Evolutionary conservation across 1,140 invertebrate genomes (phyloP), one percentile per base, ranked within the genome.

Genomic region (Caenorhabditis latens): DNA sequence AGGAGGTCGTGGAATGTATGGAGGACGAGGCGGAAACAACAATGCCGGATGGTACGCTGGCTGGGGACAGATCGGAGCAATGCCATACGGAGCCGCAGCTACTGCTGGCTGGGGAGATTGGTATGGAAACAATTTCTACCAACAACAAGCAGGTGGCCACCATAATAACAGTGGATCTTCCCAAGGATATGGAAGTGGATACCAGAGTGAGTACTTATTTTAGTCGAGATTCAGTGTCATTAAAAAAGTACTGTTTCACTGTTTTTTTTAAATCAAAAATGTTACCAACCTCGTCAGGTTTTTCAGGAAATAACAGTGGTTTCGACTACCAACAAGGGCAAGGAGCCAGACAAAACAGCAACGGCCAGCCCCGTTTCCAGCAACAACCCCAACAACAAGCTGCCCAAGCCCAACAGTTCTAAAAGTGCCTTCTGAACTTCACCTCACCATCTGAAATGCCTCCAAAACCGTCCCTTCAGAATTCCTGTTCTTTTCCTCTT

Each of bases 31-130:
- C 63, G 86, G 48, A 24, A 61, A 57, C 43, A 86, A 86, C 71
- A 84, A 43, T 55, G 61, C 83, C 32, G 83, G 42, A 42, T 87
- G 83, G 83, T 87, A 87, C n/a, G 48, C 46, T 19, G 67, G 67
- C 11, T 86, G 71, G 85, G 61, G 84, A 43, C 84, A 86, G 57
- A 86, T 86, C 7, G 84, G 84, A 86, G 84, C 58, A 43, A 75
- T 86, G 63, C 84, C 84, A 21, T 86, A 86, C 55, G 84, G 84
- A 75, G 65, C 24, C 16, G 8, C 63, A 14, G 24, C 57, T 83
- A 46, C 82, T 58, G 85, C 50, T 40, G 84, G 9, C 11, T 86
- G 85, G 85, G 85, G 85, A 58, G 85, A 86, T 40, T 86, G 85
- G 85, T 86, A 86, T 42, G 79, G 85, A 57, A 83, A 61, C 40